These are phyloP conservation scores for Dynastes maya DNA, from an alignment of 2,888 invertebrate genomes.

Conservation along the genomic window DNA sequence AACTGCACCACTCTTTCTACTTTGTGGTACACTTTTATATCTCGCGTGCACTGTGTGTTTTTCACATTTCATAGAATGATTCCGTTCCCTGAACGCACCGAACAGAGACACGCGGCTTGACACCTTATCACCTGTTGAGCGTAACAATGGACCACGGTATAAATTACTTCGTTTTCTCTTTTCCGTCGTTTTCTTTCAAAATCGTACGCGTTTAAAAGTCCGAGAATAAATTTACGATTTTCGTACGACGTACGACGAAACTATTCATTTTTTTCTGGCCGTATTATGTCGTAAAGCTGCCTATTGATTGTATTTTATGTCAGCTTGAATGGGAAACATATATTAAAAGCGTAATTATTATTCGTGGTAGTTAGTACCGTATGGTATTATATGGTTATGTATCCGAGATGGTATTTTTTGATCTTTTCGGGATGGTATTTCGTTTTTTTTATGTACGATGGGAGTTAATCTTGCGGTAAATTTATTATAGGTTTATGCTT, in stretches of 20 bases:
- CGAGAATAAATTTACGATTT: slow-evolving; percentile 2
- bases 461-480: no score
- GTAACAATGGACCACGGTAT: slow-evolving; percentile 10
- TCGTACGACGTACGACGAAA: neutral
- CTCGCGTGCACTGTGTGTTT: neutral
- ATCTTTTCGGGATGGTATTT: no score
- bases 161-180: slow-evolving; percentile 6
- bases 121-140: slow-evolving; percentile 29
- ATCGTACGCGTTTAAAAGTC: no score
- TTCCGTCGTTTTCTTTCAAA: neutral
- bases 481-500: no score
- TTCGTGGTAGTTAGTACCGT: slow-evolving; percentile 3
- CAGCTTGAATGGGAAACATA: neutral
- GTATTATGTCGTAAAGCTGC: slow-evolving; percentile 7
- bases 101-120: slow-evolving; percentile 10
- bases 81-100: neutral
- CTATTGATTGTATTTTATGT: slow-evolving; percentile 9
- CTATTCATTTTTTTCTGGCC: neutral
- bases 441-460: no score
- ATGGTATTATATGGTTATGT: neutral
- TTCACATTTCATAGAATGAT: neutral
- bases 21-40: neutral
- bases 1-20: neutral
- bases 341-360: neutral
- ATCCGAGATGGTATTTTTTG: no score